Base-by-base conservation (phyloP, 2,113 vertebrate genomes). In the Halichoeres trimaculatus region DNA sequence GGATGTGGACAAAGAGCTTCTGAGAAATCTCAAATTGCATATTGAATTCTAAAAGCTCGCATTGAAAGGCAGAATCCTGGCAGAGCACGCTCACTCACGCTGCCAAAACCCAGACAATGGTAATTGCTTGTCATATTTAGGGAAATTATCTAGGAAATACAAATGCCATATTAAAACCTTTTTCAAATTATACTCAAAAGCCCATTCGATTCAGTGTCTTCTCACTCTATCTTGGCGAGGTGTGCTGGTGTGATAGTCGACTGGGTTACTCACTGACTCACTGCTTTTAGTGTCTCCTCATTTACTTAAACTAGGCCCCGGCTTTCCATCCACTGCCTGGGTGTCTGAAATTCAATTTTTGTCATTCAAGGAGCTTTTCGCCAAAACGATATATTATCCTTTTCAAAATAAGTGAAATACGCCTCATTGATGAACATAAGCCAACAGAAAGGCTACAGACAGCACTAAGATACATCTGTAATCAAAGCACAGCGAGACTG, bases 121-220 rank as follows among this genome's bases (percentile, higher is more conserved):
- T 86, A 88, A 92, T 83, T 84, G 88, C 84, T 88, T 85, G 89
- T 89, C 89, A 85, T 83, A 85, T 87, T 82, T 85, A 65, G 63
- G 64, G 65, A 88, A 83, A 83, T 76, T 20, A 75, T 87, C 72
- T 72, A 38, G 56, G 58, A 83, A 84, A 84, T 65, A 85, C 65
- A 81, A 83, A 76, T 72, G 64, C 51, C 41, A 54, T 45, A 86
- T 84, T 76, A 71, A 82, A 85, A 72, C 34, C 17, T 48, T 66
- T 62, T 80, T 57, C 19, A 74, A 70, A 71, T 64, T 82, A 17
- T 14, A 62, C 65, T 74, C 51, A 65, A 53, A 30, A 74, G 68
- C 38, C 59, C 40, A 64, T 72, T 83, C 69, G 59, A 86, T 79
- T 85, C 20, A 55, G 77, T 70, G 67, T 67, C 30, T 57, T 74